Conservation (phyloP, 2,888 invertebrate genomes). For the Tromatobia lineatoria region DNA sequence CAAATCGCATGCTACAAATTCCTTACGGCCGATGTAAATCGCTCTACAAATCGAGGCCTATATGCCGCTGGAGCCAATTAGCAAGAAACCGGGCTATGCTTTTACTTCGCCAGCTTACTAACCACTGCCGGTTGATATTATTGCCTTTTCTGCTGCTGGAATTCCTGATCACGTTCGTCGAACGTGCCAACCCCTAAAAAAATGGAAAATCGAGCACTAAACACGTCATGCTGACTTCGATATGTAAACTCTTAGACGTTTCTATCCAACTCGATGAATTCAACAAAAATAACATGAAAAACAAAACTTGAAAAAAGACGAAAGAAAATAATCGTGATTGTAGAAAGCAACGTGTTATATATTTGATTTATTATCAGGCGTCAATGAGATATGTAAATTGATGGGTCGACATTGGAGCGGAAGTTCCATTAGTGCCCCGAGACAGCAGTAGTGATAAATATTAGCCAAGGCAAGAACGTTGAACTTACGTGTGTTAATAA, state of each 20-base stretch:
- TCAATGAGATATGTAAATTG: constrained; percentile 51
- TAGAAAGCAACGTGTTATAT: constrained; percentile 22
- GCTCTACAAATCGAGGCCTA: constrained; percentile 77
- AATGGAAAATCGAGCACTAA: constrained; percentile 30
- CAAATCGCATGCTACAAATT: constrained; percentile 73
- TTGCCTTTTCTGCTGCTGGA: constrained; percentile 41
- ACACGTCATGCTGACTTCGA: constrained; percentile 15
- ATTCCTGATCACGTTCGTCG: constrained; percentile 10
- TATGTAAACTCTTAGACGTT: constrained; percentile 27
- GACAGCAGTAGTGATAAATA: constrained; percentile 52
- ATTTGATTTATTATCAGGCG: constrained; percentile 53
- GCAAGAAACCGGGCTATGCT: constrained; percentile 74
- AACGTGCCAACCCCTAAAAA: constrained; percentile 49
- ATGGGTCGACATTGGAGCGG: constrained; percentile 33
- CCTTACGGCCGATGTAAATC: constrained; percentile 79
- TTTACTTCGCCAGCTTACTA: constrained; percentile 23
- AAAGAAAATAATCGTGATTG: constrained; percentile 7
- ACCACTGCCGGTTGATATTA: constrained; percentile 39
- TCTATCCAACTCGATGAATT: not conserved
- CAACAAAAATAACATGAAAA: constrained; percentile 17
- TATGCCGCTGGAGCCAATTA: constrained; percentile 80
- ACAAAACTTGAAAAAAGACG: not conserved
- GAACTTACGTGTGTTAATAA: not conserved
- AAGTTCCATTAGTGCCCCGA: constrained; percentile 61
- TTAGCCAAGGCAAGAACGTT: constrained; percentile 17